Base-by-base conservation (phyloP, 2,888 invertebrate species). In the Chelonus formosanus region DNA sequence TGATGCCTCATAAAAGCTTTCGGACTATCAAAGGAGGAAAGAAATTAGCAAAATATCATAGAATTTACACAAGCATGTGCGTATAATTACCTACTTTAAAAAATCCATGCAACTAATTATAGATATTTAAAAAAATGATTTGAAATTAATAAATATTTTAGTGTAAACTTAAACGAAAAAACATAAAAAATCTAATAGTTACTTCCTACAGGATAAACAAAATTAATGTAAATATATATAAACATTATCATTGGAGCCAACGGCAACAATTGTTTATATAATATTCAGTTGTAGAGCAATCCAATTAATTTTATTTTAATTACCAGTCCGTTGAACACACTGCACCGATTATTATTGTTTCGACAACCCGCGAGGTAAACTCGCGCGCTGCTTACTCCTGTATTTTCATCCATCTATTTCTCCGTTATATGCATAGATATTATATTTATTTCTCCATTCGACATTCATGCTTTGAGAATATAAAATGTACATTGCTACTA, bases 261-360 rank as follows among this genome's bases (percentile, higher is more conserved):
- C n/a, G 45, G 34, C 34, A 32, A 8, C 32, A 32, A 32, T 8
- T 52, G 5, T 52, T 20, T 20, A 20, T 20, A 20, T 20, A 20
- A 20, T 20, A 52, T 52, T 8, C 7, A 3, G 20, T 44, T 61
- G 48, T 43, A 60, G 57, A 65, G 55, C 76, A 74, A 80, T 79
- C 78, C 78, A 81, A 80, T 81, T 81, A 79, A 80, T 78, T 80
- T 79, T 77, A 78, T 79, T 80, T 80, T 76, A 79, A 81, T 80
- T 78, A 79, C 75, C 74, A 75, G 74, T 74, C 77, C 74, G 76
- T 65, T 75, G 74, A 70, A 67, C 72, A 70, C 59, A 69, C 72
- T 70, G 45, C 53, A 50, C 69, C 75, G 74, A 78, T 78, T 76
- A 76, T 76, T 77, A 76, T 78, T 76, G 75, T 76, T 77, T 71